phyloP scores from a whole-genome alignment of 1,140 invertebrate genomes.

The Drosophila azteca region DNA sequence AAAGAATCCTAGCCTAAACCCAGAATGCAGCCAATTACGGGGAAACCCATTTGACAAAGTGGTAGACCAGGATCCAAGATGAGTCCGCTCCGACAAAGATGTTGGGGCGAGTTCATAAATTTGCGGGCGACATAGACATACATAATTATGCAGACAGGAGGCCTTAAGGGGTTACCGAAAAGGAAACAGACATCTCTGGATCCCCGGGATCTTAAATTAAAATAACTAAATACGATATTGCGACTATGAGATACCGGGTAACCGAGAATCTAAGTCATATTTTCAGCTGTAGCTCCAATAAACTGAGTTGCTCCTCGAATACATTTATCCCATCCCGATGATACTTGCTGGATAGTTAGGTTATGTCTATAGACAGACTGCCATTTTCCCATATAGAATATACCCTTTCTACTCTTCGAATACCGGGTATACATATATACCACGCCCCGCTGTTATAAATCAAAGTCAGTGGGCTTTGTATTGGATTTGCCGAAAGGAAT shows the following conservation, averaged over 20 bases:
- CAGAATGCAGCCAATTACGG: slow-evolving; percentile 57
- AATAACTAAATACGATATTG: not conserved
- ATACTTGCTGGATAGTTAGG: no score
- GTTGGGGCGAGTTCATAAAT: slow-evolving; percentile 64
- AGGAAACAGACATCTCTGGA: not conserved
- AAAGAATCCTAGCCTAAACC: not conserved
- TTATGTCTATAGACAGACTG: no score
- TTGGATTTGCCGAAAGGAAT: slow-evolving; percentile 73
- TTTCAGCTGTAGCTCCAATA: no score
- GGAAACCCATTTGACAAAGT: slow-evolving; percentile 55
- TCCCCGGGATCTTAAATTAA: slow-evolving; percentile 63
- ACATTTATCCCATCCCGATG: no score
- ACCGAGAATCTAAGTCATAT: no score
- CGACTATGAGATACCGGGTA: no score
- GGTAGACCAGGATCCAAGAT: slow-evolving; percentile 42
- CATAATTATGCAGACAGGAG: slow-evolving; percentile 67
- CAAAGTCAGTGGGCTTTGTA: slow-evolving; percentile 75
- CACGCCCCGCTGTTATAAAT: slow-evolving; percentile 75
- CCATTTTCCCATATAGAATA: no score
- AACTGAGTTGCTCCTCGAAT: no score
- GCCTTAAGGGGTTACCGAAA: slow-evolving; percentile 41
- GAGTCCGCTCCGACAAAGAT: slow-evolving; percentile 42
- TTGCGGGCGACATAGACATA: slow-evolving; percentile 39
- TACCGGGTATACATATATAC: slow-evolving; percentile 50
- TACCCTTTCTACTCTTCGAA: no score